phyloP scores from a whole-genome alignment of 2,888 invertebrate genomes.

The Petrolisthes cinctipes region DNA sequence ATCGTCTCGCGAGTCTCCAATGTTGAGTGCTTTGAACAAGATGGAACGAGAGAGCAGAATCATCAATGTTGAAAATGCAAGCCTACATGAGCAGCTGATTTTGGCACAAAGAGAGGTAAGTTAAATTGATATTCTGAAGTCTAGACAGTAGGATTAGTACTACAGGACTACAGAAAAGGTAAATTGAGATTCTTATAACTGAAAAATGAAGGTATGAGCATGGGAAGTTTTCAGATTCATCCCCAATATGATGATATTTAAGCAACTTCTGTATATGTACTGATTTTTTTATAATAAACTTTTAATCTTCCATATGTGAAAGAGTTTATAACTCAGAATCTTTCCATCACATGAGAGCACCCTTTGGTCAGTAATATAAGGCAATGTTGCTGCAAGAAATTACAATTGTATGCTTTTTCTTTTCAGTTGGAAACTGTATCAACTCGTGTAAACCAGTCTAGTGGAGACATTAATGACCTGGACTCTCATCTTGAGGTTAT shows the following conservation, averaged over 20 bases:
- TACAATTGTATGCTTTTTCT: background rate
- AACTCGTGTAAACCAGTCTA: slow-evolving; percentile 33
- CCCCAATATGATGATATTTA: no score
- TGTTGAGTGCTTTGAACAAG: slow-evolving; percentile 51
- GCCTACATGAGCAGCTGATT: slow-evolving; percentile 44
- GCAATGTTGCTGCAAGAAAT: no score
- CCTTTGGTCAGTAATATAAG: no score
- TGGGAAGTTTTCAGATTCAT: background rate
- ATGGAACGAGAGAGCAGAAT: slow-evolving; percentile 54
- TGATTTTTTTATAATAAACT: no score
- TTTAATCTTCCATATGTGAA: no score
- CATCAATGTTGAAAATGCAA: slow-evolving; percentile 35
- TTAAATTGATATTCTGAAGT: background rate
- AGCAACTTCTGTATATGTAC: no score
- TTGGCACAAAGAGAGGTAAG: slow-evolving; percentile 35
- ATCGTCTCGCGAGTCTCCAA: slow-evolving; percentile 55
- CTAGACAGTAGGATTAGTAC: background rate
- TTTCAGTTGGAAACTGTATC: slow-evolving; percentile 49
- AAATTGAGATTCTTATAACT: background rate
- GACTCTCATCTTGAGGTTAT: slow-evolving; percentile 44
- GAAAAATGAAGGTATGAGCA: background rate
- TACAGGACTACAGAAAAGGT: background rate
- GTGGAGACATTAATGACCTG: slow-evolving; percentile 44
- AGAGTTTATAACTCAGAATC: no score
- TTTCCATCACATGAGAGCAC: no score